Base-by-base conservation (phyloP, 2,797 vertebrate genomes). In the Phataginus tricuspis region DNA sequence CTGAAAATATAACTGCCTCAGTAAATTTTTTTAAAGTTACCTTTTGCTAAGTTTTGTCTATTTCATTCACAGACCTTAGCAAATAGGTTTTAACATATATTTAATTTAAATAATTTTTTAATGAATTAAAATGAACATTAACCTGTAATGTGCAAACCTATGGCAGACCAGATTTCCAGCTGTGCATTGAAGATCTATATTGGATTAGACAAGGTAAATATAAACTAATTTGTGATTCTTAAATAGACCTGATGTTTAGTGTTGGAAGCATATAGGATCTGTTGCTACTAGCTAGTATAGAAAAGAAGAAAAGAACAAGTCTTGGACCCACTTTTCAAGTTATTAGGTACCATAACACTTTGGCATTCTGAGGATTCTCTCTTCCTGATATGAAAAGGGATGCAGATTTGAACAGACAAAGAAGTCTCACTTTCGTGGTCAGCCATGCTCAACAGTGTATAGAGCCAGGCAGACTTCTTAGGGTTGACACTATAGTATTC, bases 91-190 rank as follows among this genome's bases (percentile, higher is more conserved):
- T 88, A 79, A 94, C 21, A 80, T 84, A 19, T 79, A 82, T 77
- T 96, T 91, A 92, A 82, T 53, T 83, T 93, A 90, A 90, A 71
- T 83, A 92, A 86, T 16, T 51, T 95, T 97, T 93, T 49, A 88
- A 88, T 95, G 34, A 31, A 91, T 82, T 95, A 94, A 94, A 89
- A 71, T 96, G 45, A 97, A 45, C 66, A 86, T 59, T 80, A 88
- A 39, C 31, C 68, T 75, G 1, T 86, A 91, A 61, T 74, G 84
- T 91, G 39, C 34, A 89, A 96, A 75, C 18, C 29, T 79, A 55
- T 2, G 72, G 39, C 27, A 74, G 39, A 51, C n/a, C 31, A 59
- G 34, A 10, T 94, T 93, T 96, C 77, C 51, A 86, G 27, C n/a
- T 91, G 21, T 94, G 49, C 8, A 39, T 0, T 86, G 11, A 75